Evolutionary conservation across 2,888 invertebrate species (phyloP).

Genomic region (Halictus quadricinctus): DNA sequence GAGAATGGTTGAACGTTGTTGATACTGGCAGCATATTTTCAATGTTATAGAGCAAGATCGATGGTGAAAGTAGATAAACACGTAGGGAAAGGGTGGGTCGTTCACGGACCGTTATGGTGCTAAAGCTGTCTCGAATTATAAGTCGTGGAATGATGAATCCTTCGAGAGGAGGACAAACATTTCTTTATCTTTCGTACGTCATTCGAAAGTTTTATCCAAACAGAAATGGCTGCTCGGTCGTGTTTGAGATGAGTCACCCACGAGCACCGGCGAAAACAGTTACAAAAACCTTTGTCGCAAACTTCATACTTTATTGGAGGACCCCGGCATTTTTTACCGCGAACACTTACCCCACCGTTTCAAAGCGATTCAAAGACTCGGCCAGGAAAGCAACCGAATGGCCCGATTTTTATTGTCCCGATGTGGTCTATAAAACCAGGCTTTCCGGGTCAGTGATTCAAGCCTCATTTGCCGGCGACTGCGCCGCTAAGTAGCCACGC

Average conservation of each 20-base stretch:
- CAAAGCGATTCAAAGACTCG: slow-evolving; percentile 11
- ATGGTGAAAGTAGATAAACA: not conserved
- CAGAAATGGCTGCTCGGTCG: not conserved
- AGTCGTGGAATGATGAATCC: slow-evolving; percentile 3
- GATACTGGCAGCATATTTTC: not conserved
- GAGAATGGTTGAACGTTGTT: not conserved
- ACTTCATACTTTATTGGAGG: not conserved
- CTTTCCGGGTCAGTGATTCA: not conserved
- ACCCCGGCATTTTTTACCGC: not conserved
- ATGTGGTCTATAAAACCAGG: not conserved
- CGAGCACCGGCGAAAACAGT: not conserved
- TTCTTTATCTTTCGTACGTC: not conserved
- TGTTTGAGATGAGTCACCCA: not conserved
- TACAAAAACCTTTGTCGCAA: not conserved
- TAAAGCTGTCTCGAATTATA: slow-evolving; percentile 5
- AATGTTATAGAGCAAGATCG: not conserved
- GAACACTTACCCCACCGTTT: not conserved
- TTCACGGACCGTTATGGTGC: not conserved
- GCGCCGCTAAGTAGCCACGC: not conserved
- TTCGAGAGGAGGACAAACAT: not conserved
- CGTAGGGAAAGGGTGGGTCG: not conserved
- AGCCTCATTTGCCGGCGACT: not conserved
- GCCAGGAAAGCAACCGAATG: not conserved
- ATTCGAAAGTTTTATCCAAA: slow-evolving; percentile 12
- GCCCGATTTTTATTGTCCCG: slow-evolving; percentile 10